Evolutionary conservation across 2,888 invertebrate species (phyloP).

Genomic region (Cylindroiulus punctatus): DNA sequence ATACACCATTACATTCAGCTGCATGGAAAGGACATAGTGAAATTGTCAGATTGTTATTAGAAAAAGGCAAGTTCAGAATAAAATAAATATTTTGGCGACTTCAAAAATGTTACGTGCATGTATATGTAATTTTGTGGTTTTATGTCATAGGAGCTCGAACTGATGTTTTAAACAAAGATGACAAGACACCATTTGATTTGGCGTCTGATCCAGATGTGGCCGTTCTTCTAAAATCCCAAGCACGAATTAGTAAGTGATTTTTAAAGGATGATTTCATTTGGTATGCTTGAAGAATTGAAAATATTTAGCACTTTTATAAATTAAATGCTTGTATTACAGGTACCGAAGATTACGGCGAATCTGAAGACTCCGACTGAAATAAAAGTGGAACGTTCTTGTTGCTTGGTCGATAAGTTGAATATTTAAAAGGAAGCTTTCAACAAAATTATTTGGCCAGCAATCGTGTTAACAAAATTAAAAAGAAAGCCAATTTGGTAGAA

Average conservation of each 20-base stretch:
- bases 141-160: constrained; percentile 67
- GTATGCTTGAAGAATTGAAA: background rate
- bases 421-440: too few relatives aligned
- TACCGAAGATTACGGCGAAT: constrained; percentile 55
- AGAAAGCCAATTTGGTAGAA: background rate
- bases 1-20: constrained; percentile 74
- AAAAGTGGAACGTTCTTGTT: background rate
- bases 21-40: constrained; percentile 72
- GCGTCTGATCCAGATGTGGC: constrained; percentile 68
- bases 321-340: background rate
- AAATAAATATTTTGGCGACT: too few relatives aligned
- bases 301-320: background rate
- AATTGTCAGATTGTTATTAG: constrained; percentile 70
- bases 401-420: background rate
- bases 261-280: background rate
- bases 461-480: background rate
- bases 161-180: constrained; percentile 69
- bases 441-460: background rate
- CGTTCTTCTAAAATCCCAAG: constrained; percentile 62
- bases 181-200: constrained; percentile 70
- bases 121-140: background rate
- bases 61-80: constrained; percentile 66
- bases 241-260: constrained; percentile 47
- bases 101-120: background rate
- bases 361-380: constrained; percentile 55